phyloP scores from a whole-genome alignment of 2,113 vertebrate genomes.

The Pipra filicauda region DNA sequence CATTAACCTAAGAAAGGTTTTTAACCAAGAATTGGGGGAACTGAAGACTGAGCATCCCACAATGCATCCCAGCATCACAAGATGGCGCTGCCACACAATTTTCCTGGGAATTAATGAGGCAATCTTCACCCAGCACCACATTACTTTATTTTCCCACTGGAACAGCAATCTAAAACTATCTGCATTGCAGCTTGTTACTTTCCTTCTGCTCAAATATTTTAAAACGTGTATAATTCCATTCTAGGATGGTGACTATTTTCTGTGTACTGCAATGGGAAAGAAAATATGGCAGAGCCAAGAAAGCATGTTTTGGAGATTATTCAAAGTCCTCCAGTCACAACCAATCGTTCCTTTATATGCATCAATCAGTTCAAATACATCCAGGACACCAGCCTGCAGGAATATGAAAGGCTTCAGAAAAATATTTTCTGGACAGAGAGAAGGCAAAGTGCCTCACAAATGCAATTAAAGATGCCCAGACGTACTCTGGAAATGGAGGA shows the following conservation, averaged over 20 bases:
- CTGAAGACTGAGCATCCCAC: not conserved
- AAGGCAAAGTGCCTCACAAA: not conserved
- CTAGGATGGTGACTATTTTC: not conserved
- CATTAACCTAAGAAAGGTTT: not conserved
- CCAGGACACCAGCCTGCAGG: not conserved
- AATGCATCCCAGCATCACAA: not conserved
- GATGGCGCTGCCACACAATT: not conserved
- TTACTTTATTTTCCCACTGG: not conserved
- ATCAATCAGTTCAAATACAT: not conserved
- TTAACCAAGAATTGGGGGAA: not conserved
- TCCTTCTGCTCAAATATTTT: not conserved
- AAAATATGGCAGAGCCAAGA: not conserved
- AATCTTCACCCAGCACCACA: not conserved
- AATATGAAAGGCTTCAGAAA: not conserved
- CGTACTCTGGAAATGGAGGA: not conserved
- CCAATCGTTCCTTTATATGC: not conserved
- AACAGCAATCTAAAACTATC: not conserved
- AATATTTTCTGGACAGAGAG: not conserved
- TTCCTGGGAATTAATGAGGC: not conserved
- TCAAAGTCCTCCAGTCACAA: not conserved
- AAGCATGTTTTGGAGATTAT: not conserved
- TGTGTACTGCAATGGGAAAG: not conserved
- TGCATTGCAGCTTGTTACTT: not conserved
- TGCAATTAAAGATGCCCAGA: not conserved
- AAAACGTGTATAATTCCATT: not conserved